Evolutionary conservation across 2,797 vertebrate species (phyloP).

Genomic region (Alca torda): DNA sequence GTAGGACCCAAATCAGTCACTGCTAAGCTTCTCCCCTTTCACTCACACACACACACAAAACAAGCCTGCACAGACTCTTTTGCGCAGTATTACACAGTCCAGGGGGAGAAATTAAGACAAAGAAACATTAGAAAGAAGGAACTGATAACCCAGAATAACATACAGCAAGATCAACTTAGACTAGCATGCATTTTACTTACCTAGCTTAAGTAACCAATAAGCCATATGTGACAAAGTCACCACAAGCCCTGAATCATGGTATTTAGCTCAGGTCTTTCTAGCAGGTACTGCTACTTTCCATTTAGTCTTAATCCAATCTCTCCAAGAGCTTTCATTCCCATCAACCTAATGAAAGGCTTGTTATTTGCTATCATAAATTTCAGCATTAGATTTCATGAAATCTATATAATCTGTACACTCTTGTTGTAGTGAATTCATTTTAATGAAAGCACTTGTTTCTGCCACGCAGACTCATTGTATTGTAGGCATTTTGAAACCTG

Average conservation of each 20-base stretch:
- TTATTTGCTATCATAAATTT: neutral
- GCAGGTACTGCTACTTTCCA: neutral
- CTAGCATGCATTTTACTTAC: neutral
- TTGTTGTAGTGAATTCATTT: slow-evolving; percentile 2
- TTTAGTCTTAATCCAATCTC: neutral
- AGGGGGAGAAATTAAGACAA: neutral
- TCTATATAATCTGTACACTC: neutral
- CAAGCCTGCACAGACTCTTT: neutral
- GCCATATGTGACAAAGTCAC: neutral
- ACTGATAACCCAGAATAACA: neutral
- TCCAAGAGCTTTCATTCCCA: neutral
- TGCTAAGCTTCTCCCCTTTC: neutral
- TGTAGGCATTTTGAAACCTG: neutral
- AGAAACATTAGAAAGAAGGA: neutral
- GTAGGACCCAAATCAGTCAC: neutral
- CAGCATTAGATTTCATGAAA: neutral
- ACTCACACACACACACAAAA: neutral
- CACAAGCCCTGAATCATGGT: neutral
- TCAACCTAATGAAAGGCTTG: neutral
- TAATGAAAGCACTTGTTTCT: neutral
- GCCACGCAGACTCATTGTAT: neutral
- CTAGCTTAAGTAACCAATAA: neutral
- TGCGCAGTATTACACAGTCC: neutral
- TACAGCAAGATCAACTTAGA: neutral
- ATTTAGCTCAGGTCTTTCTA: neutral